A percentile compares a stretch with the other conserved stretches of the same genome.
Evolutionary conservation across 2,797 vertebrate genomes (phyloP).

Genomic region (Knipowitschia caucasica): DNA sequence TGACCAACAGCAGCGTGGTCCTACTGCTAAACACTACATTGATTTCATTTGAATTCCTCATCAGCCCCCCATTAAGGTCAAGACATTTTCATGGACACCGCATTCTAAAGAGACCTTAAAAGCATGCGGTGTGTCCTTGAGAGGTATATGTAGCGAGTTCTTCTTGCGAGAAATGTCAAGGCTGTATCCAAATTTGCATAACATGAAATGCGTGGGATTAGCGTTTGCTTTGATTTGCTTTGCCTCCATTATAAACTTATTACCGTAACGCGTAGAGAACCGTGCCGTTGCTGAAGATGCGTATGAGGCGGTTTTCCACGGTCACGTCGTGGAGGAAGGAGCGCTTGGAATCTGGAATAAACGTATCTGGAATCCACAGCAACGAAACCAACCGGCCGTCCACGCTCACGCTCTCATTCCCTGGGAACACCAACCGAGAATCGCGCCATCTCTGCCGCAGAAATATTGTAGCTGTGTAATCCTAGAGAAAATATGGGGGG

Average conservation of each 20-base stretch:
- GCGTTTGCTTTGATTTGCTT: not conserved
- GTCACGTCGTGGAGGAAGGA: constrained; percentile 92
- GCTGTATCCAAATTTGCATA: not conserved
- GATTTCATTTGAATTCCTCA: constrained; percentile 7
- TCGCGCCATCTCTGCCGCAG: constrained; percentile 89
- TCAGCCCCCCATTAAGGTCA: constrained; percentile 6
- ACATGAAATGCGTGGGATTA: not conserved
- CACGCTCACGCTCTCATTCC: constrained; percentile 88
- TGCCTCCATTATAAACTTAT: not conserved
- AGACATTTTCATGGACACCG: not conserved
- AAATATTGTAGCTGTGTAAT: constrained; percentile 92
- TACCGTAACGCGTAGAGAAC: constrained; percentile 89
- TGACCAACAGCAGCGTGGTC: not conserved
- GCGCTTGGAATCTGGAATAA: constrained; percentile 91
- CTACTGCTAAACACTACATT: not conserved
- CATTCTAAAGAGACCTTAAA: not conserved
- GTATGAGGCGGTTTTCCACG: constrained; percentile 91
- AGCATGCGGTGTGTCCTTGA: not conserved
- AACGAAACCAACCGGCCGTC: constrained; percentile 88
- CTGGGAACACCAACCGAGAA: constrained; percentile 85
- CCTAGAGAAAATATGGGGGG: constrained; percentile 57
- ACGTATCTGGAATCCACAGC: constrained; percentile 91
- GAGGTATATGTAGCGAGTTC: not conserved
- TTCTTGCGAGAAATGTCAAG: not conserved
- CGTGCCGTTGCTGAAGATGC: constrained; percentile 90